These are phyloP conservation scores for Sinotaia quadrata DNA, from an alignment of 2,888 invertebrate genomes.

Conservation along the genomic window DNA sequence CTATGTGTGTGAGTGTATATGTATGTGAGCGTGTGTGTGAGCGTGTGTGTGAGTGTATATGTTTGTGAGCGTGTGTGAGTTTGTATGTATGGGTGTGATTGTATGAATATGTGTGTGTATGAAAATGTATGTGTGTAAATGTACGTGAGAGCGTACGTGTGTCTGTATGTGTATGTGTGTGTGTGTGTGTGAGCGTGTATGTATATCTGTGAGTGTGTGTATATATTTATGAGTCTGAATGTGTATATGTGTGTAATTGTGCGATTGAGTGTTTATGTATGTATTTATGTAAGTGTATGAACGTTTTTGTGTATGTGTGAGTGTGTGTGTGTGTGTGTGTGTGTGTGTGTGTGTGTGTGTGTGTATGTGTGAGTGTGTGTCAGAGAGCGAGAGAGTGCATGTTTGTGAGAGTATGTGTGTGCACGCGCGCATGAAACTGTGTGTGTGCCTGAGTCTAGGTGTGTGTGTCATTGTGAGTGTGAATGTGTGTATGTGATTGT, in stretches of 20 bases:
- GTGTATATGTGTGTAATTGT: not conserved
- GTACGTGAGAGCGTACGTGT: not conserved
- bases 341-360: not conserved
- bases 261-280: not conserved
- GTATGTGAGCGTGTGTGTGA: constrained; percentile 9
- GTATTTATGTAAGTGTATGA: not conserved
- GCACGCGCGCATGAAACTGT: not conserved
- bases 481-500: not conserved
- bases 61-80: constrained; percentile 13
- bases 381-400: not conserved
- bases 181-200: not conserved
- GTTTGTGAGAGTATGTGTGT: not conserved
- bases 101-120: not conserved
- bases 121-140: not conserved
- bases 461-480: constrained; percentile 5
- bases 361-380: not conserved
- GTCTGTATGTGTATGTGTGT: constrained; percentile 8
- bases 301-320: constrained; percentile 5
- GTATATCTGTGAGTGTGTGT: not conserved
- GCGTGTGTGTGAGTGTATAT: constrained; percentile 7
- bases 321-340: not conserved
- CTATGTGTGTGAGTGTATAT: not conserved
- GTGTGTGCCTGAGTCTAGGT: not conserved
- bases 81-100: not conserved
- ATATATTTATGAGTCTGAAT: not conserved